Evolutionary conservation across 2,888 invertebrate species (phyloP).

Genomic region (Thalpophila matura): DNA sequence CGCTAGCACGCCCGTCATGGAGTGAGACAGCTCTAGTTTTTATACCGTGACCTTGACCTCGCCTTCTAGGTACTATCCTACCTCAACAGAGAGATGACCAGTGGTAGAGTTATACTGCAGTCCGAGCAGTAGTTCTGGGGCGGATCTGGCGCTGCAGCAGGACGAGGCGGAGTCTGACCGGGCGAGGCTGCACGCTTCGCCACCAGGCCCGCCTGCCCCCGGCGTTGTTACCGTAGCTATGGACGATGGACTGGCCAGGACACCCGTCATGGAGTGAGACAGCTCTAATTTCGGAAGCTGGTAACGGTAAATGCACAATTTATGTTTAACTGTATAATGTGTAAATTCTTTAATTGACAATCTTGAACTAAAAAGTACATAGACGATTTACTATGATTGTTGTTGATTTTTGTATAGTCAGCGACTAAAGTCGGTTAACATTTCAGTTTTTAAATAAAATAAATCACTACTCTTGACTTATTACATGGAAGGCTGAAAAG

Average conservation of each 20-base stretch:
- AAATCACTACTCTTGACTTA: too few relatives aligned
- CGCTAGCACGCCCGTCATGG: constrained; percentile 81
- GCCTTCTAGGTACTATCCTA: too few relatives aligned
- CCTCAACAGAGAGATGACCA: constrained; percentile 97
- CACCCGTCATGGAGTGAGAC: constrained; percentile 78
- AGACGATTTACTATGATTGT: too few relatives aligned
- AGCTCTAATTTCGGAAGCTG: constrained; percentile 83
- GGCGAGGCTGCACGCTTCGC: constrained; percentile 93
- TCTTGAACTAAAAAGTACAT: too few relatives aligned
- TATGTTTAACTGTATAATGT: not conserved
- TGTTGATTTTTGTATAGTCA: too few relatives aligned
- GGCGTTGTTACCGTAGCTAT: constrained; percentile 76
- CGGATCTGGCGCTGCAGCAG: constrained; percentile 97
- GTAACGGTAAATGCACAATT: not conserved
- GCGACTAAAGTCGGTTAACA: too few relatives aligned
- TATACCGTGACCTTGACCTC: too few relatives aligned
- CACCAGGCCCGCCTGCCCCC: constrained; percentile 61
- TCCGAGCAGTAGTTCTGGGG: constrained; percentile 97
- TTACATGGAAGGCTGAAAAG: too few relatives aligned
- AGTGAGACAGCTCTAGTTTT: constrained; percentile 80
- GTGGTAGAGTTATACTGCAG: constrained; percentile 98
- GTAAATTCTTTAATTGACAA: too few relatives aligned
- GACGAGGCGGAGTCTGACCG: constrained; percentile 98
- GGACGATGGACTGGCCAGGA: constrained; percentile 82
- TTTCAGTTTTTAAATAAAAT: too few relatives aligned